A percentile compares a stretch with the other conserved stretches of the same genome.
Conservation (phyloP, 1,140 invertebrate species). For the Mesaphorura yosii region DNA sequence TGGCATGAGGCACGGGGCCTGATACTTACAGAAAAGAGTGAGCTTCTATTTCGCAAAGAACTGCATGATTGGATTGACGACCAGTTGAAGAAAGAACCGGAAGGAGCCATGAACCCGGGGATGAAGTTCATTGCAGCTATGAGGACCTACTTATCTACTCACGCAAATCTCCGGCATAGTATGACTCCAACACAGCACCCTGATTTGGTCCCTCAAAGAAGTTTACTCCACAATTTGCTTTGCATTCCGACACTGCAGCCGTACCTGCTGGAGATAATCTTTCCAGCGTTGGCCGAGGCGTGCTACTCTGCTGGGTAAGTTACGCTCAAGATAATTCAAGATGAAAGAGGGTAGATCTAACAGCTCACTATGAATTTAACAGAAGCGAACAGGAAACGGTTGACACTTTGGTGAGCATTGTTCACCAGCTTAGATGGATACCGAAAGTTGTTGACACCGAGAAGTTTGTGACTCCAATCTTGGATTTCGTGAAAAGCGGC, state of each 20-base stretch:
- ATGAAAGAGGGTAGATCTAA: too few relatives aligned
- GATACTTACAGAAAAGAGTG: too few relatives aligned
- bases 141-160: constrained; percentile 12
- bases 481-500: constrained; percentile 15
- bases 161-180: constrained; percentile 10
- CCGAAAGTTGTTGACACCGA: constrained; percentile 13
- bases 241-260: constrained; percentile 13
- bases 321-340: too few relatives aligned
- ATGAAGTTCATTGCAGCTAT: constrained; percentile 17
- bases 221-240: constrained; percentile 17
- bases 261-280: constrained; percentile 11
- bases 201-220: constrained; percentile 15
- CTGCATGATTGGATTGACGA: constrained; percentile 24
- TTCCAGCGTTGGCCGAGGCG: constrained; percentile 12
- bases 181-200: constrained; percentile 22
- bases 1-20: too few relatives aligned
- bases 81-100: constrained; percentile 5
- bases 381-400: constrained; percentile 15
- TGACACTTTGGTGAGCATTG: background rate
- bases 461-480: background rate
- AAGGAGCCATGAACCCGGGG: background rate
- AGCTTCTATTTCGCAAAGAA: too few relatives aligned
- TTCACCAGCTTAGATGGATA: constrained; percentile 24
- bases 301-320: constrained; percentile 10
- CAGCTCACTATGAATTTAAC: background rate